Base-by-base conservation (phyloP, 1,140 invertebrate species). In the Asbolus verrucosus region DNA sequence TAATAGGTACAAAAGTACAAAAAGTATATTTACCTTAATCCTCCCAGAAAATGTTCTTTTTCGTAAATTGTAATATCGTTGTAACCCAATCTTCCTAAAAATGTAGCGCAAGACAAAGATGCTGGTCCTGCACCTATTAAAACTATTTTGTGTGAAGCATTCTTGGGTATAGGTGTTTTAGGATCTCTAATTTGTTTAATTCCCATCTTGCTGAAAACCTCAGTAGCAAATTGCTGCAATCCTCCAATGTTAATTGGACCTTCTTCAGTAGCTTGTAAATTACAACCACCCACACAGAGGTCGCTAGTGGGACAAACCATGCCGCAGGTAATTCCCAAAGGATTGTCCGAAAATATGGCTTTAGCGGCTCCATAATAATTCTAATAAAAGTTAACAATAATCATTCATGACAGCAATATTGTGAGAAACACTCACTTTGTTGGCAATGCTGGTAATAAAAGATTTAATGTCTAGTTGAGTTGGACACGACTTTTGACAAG, bases 231-330 rank as follows among this genome's bases (percentile, higher is more conserved):
- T 76, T 99, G 97, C 84, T 99, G 97, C 4, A 99, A 84, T 0
- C 97, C 97, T 0, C 97, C 97, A 78, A 99, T 99, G 79, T 99
- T 99, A 70, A 99, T 99, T 0, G 97, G 90, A 0, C 97, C 97
- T 83, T 98, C 97, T 81, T 99, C 97, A 1, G 90, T 89, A 0
- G 96, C 97, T 76, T 94, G 91, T 0, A 99, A 83, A 83, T 99
- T 99, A 81, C 98, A 99, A 0, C 96, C 95, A 0, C 97, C 97
- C 1, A 98, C 96, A 81, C 98, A 99, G 0, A 99, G 87, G 81
- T 99, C 97, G 80, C 95, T 97, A 0, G 97, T 99, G 2, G 98
- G 97, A 78, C 97, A 99, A 5, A 99, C 96, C 98, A 99, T 99
- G 13, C 98, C 97, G 80, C 97, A 99, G 0, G 96, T 98, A 0